Evolutionary conservation across 2,113 vertebrate species (phyloP), one percentile per base, ranked within the genome.

Genomic region (Catagonus wagneri): DNA sequence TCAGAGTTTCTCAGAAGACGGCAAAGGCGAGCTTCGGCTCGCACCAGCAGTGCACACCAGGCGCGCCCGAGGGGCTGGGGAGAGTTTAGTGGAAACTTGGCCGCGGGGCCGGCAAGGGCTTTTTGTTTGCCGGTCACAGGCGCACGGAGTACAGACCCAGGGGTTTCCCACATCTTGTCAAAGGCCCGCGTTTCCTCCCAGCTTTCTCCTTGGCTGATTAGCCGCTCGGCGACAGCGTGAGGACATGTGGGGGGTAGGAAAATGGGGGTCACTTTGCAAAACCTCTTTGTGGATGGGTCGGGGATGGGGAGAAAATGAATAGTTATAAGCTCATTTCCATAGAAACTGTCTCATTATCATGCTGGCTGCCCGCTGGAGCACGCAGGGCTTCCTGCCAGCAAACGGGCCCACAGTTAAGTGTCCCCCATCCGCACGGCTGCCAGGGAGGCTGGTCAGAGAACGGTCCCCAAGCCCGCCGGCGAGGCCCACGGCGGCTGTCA

Each of bases 81-180:
- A 39, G 80, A 86, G 97, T 95, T 91, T 65, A 15, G 50, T 94
- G 69, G 85, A 32, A 72, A 93, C 95, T 90, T 78, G 95, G 96
- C 96, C 81, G 71, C 66, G 6, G 80, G 69, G 92, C 93, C 0
- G 15, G 78, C 12, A 0, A 50, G 81, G 78, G 90, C 6, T 72
- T 96, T 97, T 98, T 98, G 97, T 96, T 84, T 97, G 93, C 97
- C 15, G 97, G 96, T 97, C 97, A 96, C 97, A 97, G 94, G 94
- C 95, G 2, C 96, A 54, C 90, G 0, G 65, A 96, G 80, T 19
- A 0, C 93, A 84, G 36, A 60, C 22, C 34, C 69, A 22, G 29
- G 61, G n/a, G 81, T 96, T 94, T 87, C 96, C 54, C 94, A 98
- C 97, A 97, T 96, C 96, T 89, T 74, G 90, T 96, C 96, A 97